A percentile compares a stretch with the other conserved stretches of the same genome.
Evolutionary conservation across 2,113 vertebrate genomes (phyloP).

Genomic region (Platysteira castanea): DNA sequence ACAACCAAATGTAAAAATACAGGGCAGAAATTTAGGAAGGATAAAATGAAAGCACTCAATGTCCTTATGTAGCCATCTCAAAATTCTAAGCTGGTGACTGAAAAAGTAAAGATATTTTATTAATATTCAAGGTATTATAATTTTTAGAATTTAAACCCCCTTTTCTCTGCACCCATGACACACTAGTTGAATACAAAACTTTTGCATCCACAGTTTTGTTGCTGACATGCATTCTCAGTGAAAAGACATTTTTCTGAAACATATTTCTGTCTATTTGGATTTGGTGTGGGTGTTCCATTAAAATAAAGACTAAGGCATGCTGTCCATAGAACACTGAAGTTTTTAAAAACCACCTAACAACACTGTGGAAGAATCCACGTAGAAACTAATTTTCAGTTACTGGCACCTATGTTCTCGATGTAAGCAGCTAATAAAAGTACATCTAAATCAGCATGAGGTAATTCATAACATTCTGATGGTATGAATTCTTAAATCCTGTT

Average conservation of each 20-base stretch:
- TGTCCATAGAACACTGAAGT: not conserved
- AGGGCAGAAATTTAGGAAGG: not conserved
- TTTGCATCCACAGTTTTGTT: not conserved
- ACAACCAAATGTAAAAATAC: not conserved
- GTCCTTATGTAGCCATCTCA: not conserved
- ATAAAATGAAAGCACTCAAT: not conserved
- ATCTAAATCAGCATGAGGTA: not conserved
- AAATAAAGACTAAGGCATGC: not conserved
- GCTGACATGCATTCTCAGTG: not conserved
- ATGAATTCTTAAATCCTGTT: not conserved
- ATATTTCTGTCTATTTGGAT: not conserved
- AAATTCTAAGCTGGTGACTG: not conserved
- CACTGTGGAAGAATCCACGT: not conserved
- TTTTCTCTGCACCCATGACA: not conserved
- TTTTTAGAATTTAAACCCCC: not conserved
- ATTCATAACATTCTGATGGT: not conserved
- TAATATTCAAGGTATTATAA: not conserved
- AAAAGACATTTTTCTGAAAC: not conserved
- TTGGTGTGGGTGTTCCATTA: not conserved
- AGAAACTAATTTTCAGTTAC: not conserved
- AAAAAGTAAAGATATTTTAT: not conserved
- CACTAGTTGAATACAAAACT: not conserved
- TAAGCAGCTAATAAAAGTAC: not conserved
- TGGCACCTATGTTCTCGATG: not conserved
- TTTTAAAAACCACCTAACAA: not conserved